Conservation (phyloP, 2,113 vertebrate species). For the Psettodes erumei region DNA sequence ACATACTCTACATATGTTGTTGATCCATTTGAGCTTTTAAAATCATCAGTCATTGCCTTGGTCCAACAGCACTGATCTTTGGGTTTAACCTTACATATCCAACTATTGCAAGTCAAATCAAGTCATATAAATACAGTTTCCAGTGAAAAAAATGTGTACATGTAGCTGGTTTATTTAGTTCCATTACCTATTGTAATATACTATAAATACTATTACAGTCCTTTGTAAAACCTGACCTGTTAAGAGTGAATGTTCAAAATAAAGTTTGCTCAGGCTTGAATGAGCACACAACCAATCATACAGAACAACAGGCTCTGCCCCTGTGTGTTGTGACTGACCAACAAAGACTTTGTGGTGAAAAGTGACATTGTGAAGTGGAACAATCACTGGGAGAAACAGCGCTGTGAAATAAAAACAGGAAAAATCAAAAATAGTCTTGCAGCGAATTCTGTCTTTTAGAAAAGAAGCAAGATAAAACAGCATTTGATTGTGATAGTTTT, state of each 20-base stretch:
- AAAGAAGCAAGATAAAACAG: too few species aligned
- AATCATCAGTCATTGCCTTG: background rate
- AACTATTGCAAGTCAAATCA: background rate
- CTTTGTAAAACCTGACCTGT: background rate
- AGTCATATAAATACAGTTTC: too few species aligned
- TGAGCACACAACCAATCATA: background rate
- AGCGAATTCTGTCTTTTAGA: too few species aligned
- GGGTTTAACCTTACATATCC: background rate
- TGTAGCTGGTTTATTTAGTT: too few species aligned
- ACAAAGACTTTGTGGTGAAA: conserved; percentile 6
- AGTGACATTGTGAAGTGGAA: background rate
- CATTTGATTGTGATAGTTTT: too few species aligned
- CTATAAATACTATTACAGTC: too few species aligned
- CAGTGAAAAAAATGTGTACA: too few species aligned
- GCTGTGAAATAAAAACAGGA: background rate
- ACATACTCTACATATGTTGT: background rate
- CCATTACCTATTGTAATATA: too few species aligned
- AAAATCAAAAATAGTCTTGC: too few species aligned
- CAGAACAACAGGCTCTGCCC: too few species aligned
- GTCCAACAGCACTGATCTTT: background rate
- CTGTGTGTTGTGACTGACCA: background rate
- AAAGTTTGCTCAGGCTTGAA: background rate
- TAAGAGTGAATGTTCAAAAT: background rate
- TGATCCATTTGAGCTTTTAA: background rate
- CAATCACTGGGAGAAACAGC: background rate